Base-by-base conservation (phyloP, 2,888 invertebrate genomes). In the Metellina segmentata region DNA sequence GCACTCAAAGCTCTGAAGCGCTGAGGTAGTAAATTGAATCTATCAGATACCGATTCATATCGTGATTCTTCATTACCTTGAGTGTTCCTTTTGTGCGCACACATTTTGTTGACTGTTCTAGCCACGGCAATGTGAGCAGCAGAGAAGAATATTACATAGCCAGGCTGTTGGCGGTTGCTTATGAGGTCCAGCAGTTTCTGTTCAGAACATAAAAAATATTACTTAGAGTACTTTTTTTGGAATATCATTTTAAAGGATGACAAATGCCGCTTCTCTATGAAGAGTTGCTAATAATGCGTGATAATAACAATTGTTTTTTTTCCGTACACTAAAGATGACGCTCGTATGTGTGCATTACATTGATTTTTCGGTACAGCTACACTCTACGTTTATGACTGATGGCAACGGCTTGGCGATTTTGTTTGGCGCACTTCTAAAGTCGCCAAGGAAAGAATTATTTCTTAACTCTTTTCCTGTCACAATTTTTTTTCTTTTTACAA, bases 51-150 rank as follows among this genome's bases (percentile, higher is more conserved):
- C 19, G 69, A 34, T 19, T 71, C 49, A n/a, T 34, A 1, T 34
- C 34, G 34, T 34, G 69, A 13, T 19, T 82, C 82, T 20, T 49
- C 71, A 49, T 6, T 7, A 20, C 19, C 53, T 19, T 51, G 1
- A 4, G 16, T 34, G 2, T 6, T 34, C 6, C 51, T 53, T 20
- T 51, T 0, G 13, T 69, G 6, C 0, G 74, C 19, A 53, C 83
- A 83, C 13, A 70, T 9, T 19, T 48, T 79, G 1, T 75, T 9
- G 20, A 91, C 82, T 6, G 77, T 51, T 34, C 78, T 70, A 16
- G 82, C 77, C 7, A 83, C 48, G 6, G 87, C 70, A 8, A 87
- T 13, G 20, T 91, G 70, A 1, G 81, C 75, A 6, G 91, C 91
- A 16, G 91, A 91, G 19, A 71, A 77, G 48, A 85, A 83, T 48